phyloP scores from a whole-genome alignment of 2,888 invertebrate species.

The Ophioninae sp. region DNA sequence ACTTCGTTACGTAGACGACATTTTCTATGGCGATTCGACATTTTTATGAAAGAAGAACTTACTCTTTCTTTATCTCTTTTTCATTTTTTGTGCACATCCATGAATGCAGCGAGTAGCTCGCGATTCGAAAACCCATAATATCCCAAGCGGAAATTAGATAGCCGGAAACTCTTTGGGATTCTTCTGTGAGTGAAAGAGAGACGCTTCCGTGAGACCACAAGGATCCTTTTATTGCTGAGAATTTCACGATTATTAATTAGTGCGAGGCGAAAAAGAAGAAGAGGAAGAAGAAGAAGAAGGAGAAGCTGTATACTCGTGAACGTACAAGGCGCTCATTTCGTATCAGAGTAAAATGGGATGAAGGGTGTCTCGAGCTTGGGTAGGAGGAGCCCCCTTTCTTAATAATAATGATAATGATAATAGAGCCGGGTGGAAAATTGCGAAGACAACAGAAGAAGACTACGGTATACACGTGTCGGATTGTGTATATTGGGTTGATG shows the following conservation, averaged over 20 bases:
- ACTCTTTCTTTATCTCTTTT: not conserved
- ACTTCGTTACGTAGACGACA: not conserved
- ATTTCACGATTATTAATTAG: slow-evolving; percentile 49
- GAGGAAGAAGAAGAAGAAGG: slow-evolving; percentile 4
- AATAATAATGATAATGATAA: slow-evolving; percentile 12
- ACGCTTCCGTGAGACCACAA: slow-evolving; percentile 1
- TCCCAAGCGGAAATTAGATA: slow-evolving; percentile 54
- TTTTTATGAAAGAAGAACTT: not conserved
- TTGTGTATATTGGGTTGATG: not conserved
- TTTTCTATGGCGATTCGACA: not conserved
- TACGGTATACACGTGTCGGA: not conserved
- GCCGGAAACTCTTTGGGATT: slow-evolving; percentile 23
- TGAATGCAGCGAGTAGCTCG: slow-evolving; percentile 7
- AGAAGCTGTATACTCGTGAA: slow-evolving; percentile 38
- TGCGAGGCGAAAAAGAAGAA: slow-evolving; percentile 7
- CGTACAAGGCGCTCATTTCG: slow-evolving; percentile 9
- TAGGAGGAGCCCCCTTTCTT: not conserved
- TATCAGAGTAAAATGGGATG: not conserved
- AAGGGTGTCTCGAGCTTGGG: not conserved
- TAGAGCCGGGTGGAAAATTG: slow-evolving; percentile 13
- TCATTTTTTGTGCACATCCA: not conserved
- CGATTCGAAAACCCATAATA: slow-evolving; percentile 39
- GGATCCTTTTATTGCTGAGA: slow-evolving; percentile 26
- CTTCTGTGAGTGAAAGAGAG: slow-evolving; percentile 1
- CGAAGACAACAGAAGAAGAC: not conserved